These are phyloP conservation scores for Polypterus senegalus DNA, from an alignment of 2,113 vertebrate genomes.

Conservation along the genomic window DNA sequence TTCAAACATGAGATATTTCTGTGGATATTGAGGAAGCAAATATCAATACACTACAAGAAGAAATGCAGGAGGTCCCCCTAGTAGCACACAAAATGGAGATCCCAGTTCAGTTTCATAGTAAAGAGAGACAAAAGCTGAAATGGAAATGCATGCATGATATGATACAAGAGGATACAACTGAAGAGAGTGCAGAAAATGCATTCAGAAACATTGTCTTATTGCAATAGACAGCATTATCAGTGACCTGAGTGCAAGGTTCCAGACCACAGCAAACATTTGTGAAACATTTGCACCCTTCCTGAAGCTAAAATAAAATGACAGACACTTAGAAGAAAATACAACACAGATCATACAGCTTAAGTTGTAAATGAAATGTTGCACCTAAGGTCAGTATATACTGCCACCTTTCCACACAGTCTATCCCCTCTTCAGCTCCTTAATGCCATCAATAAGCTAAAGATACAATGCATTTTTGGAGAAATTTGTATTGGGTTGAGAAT, in stretches of 20 bases:
- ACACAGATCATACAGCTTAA: background rate
- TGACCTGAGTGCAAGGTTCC: conserved; percentile 13
- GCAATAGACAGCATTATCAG: conserved; percentile 15
- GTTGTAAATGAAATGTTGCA: background rate
- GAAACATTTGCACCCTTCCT: conserved; percentile 15
- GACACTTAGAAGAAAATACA: conserved; percentile 2
- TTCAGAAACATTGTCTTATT: conserved; percentile 18
- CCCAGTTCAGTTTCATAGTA: too few relatives aligned
- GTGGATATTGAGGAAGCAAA: conserved; percentile 14
- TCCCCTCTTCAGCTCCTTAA: conserved; percentile 7
- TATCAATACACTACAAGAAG: conserved; percentile 8
- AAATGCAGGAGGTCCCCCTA: conserved; percentile 8
- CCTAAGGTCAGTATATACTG: conserved; percentile 8
- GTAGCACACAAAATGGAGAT: too few relatives aligned
- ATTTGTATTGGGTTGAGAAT: conserved; percentile 10
- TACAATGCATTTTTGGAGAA: conserved; percentile 16
- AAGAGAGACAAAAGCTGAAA: too few relatives aligned
- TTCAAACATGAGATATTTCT: conserved; percentile 16
- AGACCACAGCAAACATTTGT: conserved; percentile 10
- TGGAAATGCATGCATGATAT: background rate
- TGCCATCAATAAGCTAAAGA: conserved; percentile 11
- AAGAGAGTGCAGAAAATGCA: conserved; percentile 6
- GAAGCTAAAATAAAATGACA: conserved; percentile 7
- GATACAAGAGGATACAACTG: conserved; percentile 4
- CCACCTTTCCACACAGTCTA: conserved; percentile 14